Evolutionary conservation across 2,113 vertebrate genomes (phyloP), one percentile per base, ranked within the genome.

Genomic region (Tetrao urogallus): DNA sequence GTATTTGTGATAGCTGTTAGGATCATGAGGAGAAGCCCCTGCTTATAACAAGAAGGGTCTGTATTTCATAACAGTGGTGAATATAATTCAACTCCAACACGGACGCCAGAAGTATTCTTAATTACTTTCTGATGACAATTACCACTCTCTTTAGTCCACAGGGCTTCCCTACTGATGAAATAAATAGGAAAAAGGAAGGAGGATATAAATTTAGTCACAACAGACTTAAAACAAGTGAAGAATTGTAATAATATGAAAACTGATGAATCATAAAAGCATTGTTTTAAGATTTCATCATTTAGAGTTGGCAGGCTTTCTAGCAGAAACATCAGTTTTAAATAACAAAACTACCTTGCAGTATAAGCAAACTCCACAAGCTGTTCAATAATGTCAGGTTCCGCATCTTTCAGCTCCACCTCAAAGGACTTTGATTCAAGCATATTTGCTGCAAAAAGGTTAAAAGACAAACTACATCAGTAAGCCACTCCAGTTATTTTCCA

Each of bases 391-490:
- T 99, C 99, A 57, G 99, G 99, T 66, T 99, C 99, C 28, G 99
- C 99, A 94, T 98, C 98, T 96, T 99, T 99, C 81, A 99, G 98
- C 93, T 99, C 99, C 95, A 99, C 99, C 97, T 99, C 99, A 86
- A 99, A 99, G 71, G 98, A 99, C 80, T 98, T 99, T 12, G 99
- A 99, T 97, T 99, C 99, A 96, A 99, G 98, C 99, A 99, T 99
- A 96, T 99, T 99, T 89, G 99, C 99, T 99, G 95, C 82, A 94
- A 95, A 86, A 58, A 88, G 60, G 91, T 91, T 52, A 94, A 88
- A 67, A 94, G 19, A 86, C 27, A 94, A 89, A 89, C n/a, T 75
- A 27, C 43, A 91, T 88, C 40, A 94, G 47, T 32, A 86, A 67
- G 20, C 20, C 42, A 63, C 54, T 75, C 21, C 4, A 52, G 32